phyloP scores from a whole-genome alignment of 2,797 vertebrate genomes.

The Chaetophractus vellerosus region DNA sequence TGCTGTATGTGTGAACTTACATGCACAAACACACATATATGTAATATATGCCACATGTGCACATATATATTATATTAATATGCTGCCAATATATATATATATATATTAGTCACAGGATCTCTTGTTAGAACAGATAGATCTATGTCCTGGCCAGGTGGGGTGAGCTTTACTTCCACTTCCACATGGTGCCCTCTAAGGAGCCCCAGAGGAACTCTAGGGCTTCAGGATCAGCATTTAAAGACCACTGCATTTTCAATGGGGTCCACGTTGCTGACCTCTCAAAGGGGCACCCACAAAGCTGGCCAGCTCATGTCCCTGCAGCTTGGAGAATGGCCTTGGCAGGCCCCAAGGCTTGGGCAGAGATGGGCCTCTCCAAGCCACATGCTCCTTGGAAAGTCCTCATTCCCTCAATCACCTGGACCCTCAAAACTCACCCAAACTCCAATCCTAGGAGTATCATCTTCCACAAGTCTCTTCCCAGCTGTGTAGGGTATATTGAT shows the following conservation, averaged over 20 bases:
- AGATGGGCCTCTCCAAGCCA: neutral
- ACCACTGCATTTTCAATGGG: accelerated
- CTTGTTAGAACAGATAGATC: neutral
- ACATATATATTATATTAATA: no score
- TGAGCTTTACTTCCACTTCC: neutral
- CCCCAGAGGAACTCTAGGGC: accelerated
- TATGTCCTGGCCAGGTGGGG: neutral
- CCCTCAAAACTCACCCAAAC: neutral
- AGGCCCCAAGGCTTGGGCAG: no score
- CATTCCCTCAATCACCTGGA: neutral
- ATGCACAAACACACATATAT: neutral
- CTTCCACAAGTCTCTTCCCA: neutral
- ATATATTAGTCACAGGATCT: no score
- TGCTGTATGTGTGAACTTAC: no score
- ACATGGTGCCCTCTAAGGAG: neutral
- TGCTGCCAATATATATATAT: neutral
- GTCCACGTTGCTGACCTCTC: neutral
- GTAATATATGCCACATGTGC: neutral
- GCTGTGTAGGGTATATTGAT: accelerated
- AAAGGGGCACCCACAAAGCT: neutral
- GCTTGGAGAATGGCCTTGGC: neutral
- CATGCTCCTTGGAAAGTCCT: no score
- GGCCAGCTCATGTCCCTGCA: neutral
- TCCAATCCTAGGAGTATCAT: accelerated
- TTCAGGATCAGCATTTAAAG: neutral